Evolutionary conservation across 2,888 invertebrate genomes (phyloP).

Genomic region (Pterostichus niger): DNA sequence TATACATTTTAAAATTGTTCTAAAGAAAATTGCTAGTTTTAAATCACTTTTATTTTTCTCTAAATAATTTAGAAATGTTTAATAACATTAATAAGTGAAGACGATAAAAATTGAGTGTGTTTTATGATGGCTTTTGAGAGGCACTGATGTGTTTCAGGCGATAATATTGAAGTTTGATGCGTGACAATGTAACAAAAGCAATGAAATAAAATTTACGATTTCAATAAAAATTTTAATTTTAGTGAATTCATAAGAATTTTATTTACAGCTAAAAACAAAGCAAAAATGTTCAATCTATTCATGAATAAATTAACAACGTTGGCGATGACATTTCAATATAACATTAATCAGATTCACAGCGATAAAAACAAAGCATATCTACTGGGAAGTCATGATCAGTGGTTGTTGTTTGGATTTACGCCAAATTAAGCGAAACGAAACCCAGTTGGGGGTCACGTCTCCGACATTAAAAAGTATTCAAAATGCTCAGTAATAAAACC

Average conservation of each 20-base stretch:
- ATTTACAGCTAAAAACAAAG: conserved; percentile 38
- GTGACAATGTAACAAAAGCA: conserved; percentile 25
- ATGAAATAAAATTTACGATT: conserved; percentile 36
- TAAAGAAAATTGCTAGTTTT: too few species aligned
- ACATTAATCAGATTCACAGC: conserved; percentile 47
- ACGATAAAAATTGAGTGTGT: too few species aligned
- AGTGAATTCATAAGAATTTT: conserved; percentile 52
- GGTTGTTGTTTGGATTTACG: conserved; percentile 55
- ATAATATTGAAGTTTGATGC: conserved; percentile 5
- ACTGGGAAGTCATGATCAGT: conserved; percentile 41
- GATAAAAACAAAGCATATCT: conserved; percentile 47
- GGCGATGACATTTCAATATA: conserved; percentile 55
- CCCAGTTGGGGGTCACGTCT: conserved; percentile 33
- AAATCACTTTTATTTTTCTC: too few species aligned
- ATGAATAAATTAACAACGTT: conserved; percentile 54
- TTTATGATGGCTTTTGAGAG: too few species aligned
- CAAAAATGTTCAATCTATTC: conserved; percentile 31
- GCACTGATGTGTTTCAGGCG: too few species aligned
- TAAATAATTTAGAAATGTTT: too few species aligned
- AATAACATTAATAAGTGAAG: too few species aligned
- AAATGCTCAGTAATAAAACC: conserved; percentile 34
- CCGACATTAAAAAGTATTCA: conserved; percentile 54
- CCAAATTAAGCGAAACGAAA: conserved; percentile 56
- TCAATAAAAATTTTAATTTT: conserved; percentile 46
- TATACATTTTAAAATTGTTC: too few species aligned